Evolutionary conservation across 1,140 invertebrate species (phyloP), one percentile per base, ranked within the genome.

Genomic region (Drosophila arizonae): DNA sequence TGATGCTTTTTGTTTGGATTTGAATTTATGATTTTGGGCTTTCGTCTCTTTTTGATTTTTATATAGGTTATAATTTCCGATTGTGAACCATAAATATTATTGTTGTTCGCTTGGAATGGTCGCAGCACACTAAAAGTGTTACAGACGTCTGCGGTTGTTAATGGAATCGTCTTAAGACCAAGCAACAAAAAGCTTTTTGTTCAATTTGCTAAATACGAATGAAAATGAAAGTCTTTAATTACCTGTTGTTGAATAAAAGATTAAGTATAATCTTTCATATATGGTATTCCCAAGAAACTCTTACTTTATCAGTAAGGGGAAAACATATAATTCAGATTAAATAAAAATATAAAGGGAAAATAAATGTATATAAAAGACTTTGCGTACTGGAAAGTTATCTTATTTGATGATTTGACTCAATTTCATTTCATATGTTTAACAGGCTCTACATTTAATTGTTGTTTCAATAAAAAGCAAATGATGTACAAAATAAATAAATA

Each of bases 21-120:
- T 46, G 48, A 67, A 67, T 72, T 72, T 72, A 72, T 95, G 78
- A 85, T 98, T 98, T 61, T 61, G 62, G 26, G 43, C 45, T 64
- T 13, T 62, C 43, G 68, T 48, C 57, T 48, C 21, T 50, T 17
- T 33, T 28, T 33, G 39, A 68, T 52, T 51, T 43, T 52, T 66
- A 60, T 72, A 52, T 72, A 51, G 52, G 61, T 56, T 71, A 71
- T 71, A 71, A 71, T 71, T 71, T 65, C 13, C 45, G 61, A 65
- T 65, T 71, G 61, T 57, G 33, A 71, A 36, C 68, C 55, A 71
- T 57, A 71, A 57, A 71, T 71, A 71, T 64, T 64, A 45, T 17
- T 64, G 30, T 17, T 64, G 30, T 56, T 56, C 8, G 0, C 26
- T 52, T n/a, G 24, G 26, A n/a, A 28, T 28, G 8, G 11, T 33